phyloP scores from a whole-genome alignment of 2,797 vertebrate genomes.

The Poeciliopsis paucimaculata region DNA sequence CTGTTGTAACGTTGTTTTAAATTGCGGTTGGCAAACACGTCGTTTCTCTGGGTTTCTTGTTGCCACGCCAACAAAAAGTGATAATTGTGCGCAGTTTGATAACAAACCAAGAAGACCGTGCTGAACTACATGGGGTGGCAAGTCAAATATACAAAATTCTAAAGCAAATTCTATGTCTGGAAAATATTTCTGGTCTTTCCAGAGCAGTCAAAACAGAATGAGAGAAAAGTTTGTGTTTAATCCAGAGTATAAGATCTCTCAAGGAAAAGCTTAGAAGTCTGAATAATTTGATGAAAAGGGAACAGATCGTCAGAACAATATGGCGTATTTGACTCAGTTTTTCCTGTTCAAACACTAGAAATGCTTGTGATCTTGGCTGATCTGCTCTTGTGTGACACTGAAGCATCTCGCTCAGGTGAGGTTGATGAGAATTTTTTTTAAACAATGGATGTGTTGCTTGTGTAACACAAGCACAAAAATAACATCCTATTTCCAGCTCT shows the following conservation, averaged over 20 bases:
- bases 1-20: not conserved
- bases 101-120: not conserved
- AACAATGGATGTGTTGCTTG: not conserved
- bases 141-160: not conserved
- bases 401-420: not conserved
- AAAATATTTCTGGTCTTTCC: not conserved
- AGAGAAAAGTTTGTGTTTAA: not conserved
- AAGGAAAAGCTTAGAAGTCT: not conserved
- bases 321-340: not conserved
- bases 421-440: not conserved
- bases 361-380: not conserved
- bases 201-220: not conserved
- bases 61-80: not conserved
- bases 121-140: not conserved
- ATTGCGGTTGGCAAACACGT: not conserved
- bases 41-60: not conserved
- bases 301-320: not conserved
- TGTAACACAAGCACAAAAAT: not conserved
- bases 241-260: not conserved
- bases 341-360: constrained; percentile 6
- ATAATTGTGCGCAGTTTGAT: not conserved
- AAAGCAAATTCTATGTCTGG: not conserved
- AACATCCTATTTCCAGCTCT: not conserved
- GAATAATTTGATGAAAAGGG: no score
- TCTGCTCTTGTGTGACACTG: not conserved